These are phyloP conservation scores for Malurus splendens DNA, from an alignment of 2,797 vertebrate species.

Conservation along the genomic window DNA sequence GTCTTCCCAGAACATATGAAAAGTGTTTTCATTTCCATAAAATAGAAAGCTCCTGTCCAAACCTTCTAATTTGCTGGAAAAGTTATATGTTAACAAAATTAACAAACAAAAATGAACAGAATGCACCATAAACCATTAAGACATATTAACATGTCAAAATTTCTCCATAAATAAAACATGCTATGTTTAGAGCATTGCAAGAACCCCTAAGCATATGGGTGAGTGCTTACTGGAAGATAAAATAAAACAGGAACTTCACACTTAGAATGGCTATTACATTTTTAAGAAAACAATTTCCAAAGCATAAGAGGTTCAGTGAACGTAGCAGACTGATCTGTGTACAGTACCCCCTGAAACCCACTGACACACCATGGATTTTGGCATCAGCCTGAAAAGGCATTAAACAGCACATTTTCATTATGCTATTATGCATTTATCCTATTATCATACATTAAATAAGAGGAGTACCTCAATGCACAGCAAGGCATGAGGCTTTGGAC, in stretches of 20 bases:
- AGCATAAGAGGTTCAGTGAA: neutral
- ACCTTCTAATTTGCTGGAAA: neutral
- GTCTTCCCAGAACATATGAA: neutral
- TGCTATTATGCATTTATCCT: neutral
- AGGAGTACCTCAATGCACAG: neutral
- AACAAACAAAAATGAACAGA: neutral
- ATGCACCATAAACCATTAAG: neutral
- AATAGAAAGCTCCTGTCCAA: conserved; percentile 5
- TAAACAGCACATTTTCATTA: neutral
- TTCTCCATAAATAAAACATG: neutral
- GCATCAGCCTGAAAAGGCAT: neutral
- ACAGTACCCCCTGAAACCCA: neutral
- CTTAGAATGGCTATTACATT: neutral
- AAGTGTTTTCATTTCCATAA: conserved; percentile 1
- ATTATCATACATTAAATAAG: neutral
- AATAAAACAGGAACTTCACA: neutral
- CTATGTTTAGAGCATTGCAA: neutral
- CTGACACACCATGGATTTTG: neutral
- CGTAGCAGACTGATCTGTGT: neutral
- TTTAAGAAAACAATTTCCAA: neutral
- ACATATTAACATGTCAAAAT: neutral
- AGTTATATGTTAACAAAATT: neutral
- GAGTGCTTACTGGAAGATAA: neutral
- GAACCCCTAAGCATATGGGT: neutral
- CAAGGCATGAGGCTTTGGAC: neutral